Conservation (phyloP, 2,797 vertebrate species). For the Danio aesculapii region DNA sequence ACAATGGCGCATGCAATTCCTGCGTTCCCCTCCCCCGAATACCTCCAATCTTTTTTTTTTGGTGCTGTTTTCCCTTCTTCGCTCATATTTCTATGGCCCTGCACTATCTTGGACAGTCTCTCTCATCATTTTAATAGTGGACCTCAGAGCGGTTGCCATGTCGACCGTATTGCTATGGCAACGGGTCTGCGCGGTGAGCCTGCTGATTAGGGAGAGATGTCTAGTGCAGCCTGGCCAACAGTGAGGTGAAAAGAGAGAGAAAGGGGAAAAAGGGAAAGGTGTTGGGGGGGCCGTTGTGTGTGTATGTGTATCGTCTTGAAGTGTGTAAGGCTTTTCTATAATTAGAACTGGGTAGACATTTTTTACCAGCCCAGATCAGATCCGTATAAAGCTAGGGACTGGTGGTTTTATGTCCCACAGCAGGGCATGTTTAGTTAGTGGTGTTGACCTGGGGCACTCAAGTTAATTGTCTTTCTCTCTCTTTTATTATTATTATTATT, state of each 20-base stretch:
- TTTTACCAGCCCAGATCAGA: conserved; percentile 59
- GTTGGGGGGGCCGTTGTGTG: conserved; percentile 63
- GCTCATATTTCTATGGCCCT: conserved; percentile 51
- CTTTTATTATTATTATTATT: not conserved
- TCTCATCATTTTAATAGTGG: conserved; percentile 94
- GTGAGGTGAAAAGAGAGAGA: conserved; percentile 62
- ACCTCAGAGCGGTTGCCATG: conserved; percentile 98
- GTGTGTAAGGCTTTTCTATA: conserved; percentile 62
- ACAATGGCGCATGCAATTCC: conserved; percentile 61
- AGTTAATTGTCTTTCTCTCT: conserved; percentile 36
- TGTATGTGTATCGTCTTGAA: conserved; percentile 66
- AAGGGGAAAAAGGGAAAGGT: conserved; percentile 57
- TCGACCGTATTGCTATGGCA: conserved; percentile 99
- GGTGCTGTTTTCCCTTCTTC: conserved; percentile 55
- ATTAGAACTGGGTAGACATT: conserved; percentile 65
- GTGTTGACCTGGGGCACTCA: conserved; percentile 48
- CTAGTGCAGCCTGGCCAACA: conserved; percentile 83
- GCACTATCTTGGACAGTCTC: conserved; percentile 56
- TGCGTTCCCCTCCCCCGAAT: conserved; percentile 62
- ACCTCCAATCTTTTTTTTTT: conserved; percentile 59
- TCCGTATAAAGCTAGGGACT: conserved; percentile 38
- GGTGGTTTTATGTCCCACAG: conserved; percentile 48
- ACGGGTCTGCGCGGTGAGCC: conserved; percentile 87
- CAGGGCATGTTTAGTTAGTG: conserved; percentile 25
- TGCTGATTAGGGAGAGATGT: conserved; percentile 88